Base-by-base conservation (phyloP, 2,113 vertebrate genomes). In the Phyllopteryx taeniolatus region DNA sequence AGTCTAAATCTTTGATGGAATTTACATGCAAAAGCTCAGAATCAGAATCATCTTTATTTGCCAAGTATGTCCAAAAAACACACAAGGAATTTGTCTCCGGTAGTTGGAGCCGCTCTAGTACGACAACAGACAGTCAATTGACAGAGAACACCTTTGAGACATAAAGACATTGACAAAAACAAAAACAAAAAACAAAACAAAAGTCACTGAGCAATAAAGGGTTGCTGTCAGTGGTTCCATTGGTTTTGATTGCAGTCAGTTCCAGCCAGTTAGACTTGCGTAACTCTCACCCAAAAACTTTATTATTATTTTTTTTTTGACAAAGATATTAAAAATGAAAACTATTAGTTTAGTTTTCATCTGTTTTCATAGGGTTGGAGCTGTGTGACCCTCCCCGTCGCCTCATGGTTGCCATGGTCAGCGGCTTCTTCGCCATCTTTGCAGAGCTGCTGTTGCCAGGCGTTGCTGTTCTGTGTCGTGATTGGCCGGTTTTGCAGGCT, bases 401-500 rank as follows among this genome's bases (percentile, higher is more conserved):
- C 0, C 94, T 96, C 71, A 88, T 83, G 75, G 92, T 95, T 76
- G 91, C 94, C 0, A 90, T 93, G 93, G 87, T 94, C 60, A 92
- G 93, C 0, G 76, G 91, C 0, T 93, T 96, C 91, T 97, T 94
- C 74, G 92, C 87, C 1, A 89, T 95, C 39, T 85, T 85, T 0
- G 96, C 96, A 3, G 92, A 94, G 84, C 84, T 98, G 83, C 85
- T 96, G 83, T 87, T 96, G 89, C 96, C 95, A 0, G 93, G 93
- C 17, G 51, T 96, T 46, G 95, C 94, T 0, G 74, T 91, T 56
- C 83, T 96, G 8, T 94, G 93, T 33, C 86, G 70, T 0, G 91
- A 95, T 79, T 97, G 96, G 96, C 86, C 88, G 1, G 70, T 97
- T 57, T 92, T 97, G 31, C 96, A 98, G 84, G 94, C 94, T 0